Percentiles rank a stretch among this genome's conserved stretches.
These are phyloP conservation scores for Bovichtus diacanthus DNA, from an alignment of 2,797 vertebrate genomes.

Conservation along the genomic window DNA sequence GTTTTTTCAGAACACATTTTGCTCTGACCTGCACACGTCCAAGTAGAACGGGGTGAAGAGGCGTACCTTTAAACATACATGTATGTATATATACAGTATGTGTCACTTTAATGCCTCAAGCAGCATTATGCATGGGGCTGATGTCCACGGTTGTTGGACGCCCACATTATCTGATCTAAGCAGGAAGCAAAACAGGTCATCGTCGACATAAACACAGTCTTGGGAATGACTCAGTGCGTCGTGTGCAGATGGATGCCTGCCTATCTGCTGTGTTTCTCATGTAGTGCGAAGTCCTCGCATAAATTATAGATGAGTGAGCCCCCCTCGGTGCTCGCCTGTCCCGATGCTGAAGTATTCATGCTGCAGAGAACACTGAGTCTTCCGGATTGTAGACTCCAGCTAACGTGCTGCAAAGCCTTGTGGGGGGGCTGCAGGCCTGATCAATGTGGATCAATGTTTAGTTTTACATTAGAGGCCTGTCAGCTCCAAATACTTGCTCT, in stretches of 20 bases:
- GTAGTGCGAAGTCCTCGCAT: conserved; percentile 66
- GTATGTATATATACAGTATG: neutral
- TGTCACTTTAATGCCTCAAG: neutral
- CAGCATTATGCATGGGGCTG: neutral
- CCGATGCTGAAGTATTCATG: conserved; percentile 56
- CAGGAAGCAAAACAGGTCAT: conserved; percentile 12
- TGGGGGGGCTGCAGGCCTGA: conserved; percentile 10
- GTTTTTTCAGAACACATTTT: conserved; percentile 5
- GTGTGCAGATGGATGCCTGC: conserved; percentile 66
- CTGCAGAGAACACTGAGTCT: conserved; percentile 37
- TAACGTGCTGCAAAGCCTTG: conserved; percentile 16
- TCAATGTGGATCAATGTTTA: conserved; percentile 41
- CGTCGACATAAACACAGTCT: conserved; percentile 33
- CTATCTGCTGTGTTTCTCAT: conserved; percentile 75
- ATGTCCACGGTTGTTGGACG: neutral
- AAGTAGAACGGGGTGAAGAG: conserved; percentile 8
- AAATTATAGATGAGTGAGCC: conserved; percentile 75
- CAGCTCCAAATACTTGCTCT: conserved; percentile 23
- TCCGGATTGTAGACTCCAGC: conserved; percentile 9
- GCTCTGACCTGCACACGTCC: neutral
- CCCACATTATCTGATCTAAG: conserved; percentile 16
- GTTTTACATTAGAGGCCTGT: conserved; percentile 19
- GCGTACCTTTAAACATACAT: neutral
- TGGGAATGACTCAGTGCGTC: conserved; percentile 39
- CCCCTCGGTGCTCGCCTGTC: conserved; percentile 22